Evolutionary conservation across 2,888 invertebrate species (phyloP), one percentile per base, ranked within the genome.

Genomic region (Dichetophora obliterata): DNA sequence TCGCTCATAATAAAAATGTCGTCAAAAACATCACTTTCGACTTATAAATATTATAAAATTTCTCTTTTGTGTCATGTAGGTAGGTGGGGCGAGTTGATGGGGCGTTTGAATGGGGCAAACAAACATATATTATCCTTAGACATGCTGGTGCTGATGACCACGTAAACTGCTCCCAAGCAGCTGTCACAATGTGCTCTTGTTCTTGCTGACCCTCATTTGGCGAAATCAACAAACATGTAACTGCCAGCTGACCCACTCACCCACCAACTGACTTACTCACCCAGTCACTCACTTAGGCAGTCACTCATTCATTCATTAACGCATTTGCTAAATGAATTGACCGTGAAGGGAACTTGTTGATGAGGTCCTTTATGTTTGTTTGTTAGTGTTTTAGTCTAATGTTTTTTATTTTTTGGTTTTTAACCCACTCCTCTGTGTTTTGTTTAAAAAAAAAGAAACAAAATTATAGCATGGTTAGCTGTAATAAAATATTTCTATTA

Each of bases 271-370:
- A 48, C 34, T 63, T 48, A 37, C 8, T 74, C 78, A 63, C 52
- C 63, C 69, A 70, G 52, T 24, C 73, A 68, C 72, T 73, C 77
- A 70, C 72, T 57, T 75, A 75, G 48, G 19, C 69, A 69, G 69
- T 75, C 79, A 70, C 19, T 77, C 74, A 63, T 37, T 48, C 43
- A 43, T 63, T 63, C 63, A 59, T 52, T 37, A 54, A 27, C 57
- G 61, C 75, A 75, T 48, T 75, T 68, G 57, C 65, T 68, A 75
- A 79, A 80, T 81, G 80, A 82, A 82, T 82, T 80, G 82, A 77
- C 81, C 81, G 78, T 81, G 79, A 81, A 82, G 79, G 72, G 77
- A 76, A 82, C 80, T 78, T 82, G 81, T 81, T 81, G 82, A 81
- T 78, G 79, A 79, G 48, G 8, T 34, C 27, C 48, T 50, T 27